Evolutionary conservation across 1,140 invertebrate genomes (phyloP), one percentile per base, ranked within the genome.

Genomic region (Sminthurinus signatus): DNA sequence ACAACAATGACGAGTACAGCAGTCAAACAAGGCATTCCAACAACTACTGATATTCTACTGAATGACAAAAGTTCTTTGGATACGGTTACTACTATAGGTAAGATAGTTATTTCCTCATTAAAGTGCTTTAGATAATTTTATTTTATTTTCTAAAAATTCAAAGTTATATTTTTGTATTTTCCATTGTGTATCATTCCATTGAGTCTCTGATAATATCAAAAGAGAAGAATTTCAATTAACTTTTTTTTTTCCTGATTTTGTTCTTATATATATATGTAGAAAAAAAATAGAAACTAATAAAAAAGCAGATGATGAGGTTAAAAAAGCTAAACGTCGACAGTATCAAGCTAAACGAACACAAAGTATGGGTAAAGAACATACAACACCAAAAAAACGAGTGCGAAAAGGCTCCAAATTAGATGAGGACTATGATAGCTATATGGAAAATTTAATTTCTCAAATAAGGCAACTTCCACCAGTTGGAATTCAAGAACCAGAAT

Each of bases 341-440:
- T 89, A 90, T 73, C 88, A 91, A 74, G 88, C 89, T 73, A 91
- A 91, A 73, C 79, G 89, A 29, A 79, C 85, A 55, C 85, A 84
- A 73, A 86, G 83, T 73, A 83, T 81, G 67, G 81, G 83, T 29
- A 85, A 83, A 67, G 82, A 85, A 56, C 77, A 76, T 71, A 69
- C 77, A 39, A 79, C 81, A 23, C 81, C 86, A 31, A 92, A 91
- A 73, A 94, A 94, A 75, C 80, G 89, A 28, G 81, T 86, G 14
- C 80, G 89, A 28, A 93, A 91, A 77, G 79, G 86, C 28, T 91
- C 88, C 2, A 88, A 89, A 73, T 79, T 88, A 17, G 88, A 93
- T 72, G 92, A 95, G 79, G 91, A 95, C 77, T 91, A 92, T 76
- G 92, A 95, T 75, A 85, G 85, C 8, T 94, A 88, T 74, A 87